Conservation (phyloP, 2,797 vertebrate species). For the Mallotus villosus region DNA sequence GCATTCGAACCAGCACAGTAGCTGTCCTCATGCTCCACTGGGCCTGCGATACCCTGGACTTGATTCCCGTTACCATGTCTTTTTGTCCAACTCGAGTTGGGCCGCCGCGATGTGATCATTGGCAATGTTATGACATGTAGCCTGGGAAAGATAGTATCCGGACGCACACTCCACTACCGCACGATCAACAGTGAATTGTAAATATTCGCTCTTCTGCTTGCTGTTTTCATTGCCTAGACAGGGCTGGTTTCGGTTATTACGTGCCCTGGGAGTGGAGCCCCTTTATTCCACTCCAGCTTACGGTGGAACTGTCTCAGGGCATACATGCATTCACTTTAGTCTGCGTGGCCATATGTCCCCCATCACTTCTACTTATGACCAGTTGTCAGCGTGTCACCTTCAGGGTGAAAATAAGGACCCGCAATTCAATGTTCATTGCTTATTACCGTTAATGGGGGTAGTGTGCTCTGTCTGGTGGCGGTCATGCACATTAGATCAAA, state of each 20-base stretch:
- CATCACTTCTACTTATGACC: background rate
- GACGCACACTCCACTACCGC: background rate
- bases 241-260: too few species aligned
- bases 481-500: conserved; percentile 39
- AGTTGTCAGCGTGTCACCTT: background rate
- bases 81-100: background rate
- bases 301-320: background rate
- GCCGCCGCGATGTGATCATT: background rate
- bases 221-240: too few species aligned
- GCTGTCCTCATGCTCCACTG: background rate
- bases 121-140: background rate
- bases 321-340: background rate
- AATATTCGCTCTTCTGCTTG: too few species aligned
- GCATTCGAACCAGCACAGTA: background rate
- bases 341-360: background rate
- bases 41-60: background rate
- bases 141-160: background rate
- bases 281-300: background rate
- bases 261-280: background rate
- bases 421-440: background rate
- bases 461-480: conserved; percentile 14
- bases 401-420: background rate
- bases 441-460: conserved; percentile 28
- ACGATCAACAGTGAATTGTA: too few species aligned
- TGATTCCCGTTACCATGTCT: background rate